Evolutionary conservation across 1,140 invertebrate species (phyloP).

Genomic region (Drosophila orosa): DNA sequence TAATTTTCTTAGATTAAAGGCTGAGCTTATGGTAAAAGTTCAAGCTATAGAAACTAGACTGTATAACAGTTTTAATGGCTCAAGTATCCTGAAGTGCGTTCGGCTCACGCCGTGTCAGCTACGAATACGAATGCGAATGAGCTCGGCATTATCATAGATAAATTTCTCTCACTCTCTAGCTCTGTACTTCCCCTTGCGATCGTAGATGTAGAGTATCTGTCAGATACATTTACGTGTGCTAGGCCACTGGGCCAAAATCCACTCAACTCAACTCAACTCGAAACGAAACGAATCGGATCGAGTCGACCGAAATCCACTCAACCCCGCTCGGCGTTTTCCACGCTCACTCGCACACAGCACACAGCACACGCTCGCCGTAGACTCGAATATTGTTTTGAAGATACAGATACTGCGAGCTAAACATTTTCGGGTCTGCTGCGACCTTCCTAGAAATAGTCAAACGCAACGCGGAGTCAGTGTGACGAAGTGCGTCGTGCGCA

Average conservation of each 20-base stretch:
- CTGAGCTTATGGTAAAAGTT: neutral
- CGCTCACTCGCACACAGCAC: conserved; percentile 35
- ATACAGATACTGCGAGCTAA: conserved; percentile 54
- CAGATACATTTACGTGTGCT: conserved; percentile 63
- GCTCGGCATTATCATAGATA: conserved; percentile 46
- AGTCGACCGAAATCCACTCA: conserved; percentile 4
- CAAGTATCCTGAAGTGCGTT: conserved; percentile 32
- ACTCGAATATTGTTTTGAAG: conserved; percentile 50
- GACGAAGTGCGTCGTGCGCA: conserved; percentile 81
- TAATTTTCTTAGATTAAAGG: neutral
- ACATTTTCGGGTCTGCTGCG: conserved; percentile 63
- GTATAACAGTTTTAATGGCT: conserved; percentile 25
- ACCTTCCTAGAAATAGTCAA: conserved; percentile 83
- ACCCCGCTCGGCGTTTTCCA: conserved; percentile 61
- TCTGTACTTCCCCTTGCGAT: conserved; percentile 34
- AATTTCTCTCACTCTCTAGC: conserved; percentile 9
- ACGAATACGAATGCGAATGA: neutral
- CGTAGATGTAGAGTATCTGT: conserved; percentile 65
- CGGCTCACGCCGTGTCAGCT: conserved; percentile 1
- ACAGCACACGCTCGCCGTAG: conserved; percentile 26
- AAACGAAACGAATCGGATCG: conserved; percentile 30
- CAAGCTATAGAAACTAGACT: neutral
- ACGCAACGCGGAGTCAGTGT: conserved; percentile 76
- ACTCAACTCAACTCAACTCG: conserved; percentile 22
- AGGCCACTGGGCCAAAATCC: neutral